Evolutionary conservation across 2,113 vertebrate species (phyloP), one percentile per base, ranked within the genome.

Genomic region (Neodontobutis hainanensis): DNA sequence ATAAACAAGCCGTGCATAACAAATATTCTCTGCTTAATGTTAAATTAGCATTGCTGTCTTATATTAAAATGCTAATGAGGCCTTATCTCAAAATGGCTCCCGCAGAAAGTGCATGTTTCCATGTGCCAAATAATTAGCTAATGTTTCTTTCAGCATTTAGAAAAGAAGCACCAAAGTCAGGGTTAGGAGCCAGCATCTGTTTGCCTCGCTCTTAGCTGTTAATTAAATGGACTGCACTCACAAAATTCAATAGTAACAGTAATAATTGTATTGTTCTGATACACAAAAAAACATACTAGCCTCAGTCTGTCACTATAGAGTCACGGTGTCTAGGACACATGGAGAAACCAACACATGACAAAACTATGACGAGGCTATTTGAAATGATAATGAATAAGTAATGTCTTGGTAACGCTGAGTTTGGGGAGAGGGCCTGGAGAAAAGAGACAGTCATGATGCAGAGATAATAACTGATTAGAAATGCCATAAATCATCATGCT

Each of bases 401-500:
- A 40, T 40, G 38, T 40, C 1, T 40, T 8, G 5, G 38, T 40
- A 4, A 46, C 12, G 5, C 44, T 11, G 35, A 47, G 38, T 45
- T 57, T 3, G 60, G 50, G 56, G 35, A 47, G n/a, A 35, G 32
- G 16, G 7, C 9, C 8, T 0, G 2, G 40, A 58, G 36, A 15
- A 44, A 45, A 46, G 14, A 50, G 27, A 46, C 45, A 6, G 42
- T 35, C 1, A 38, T 27, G 38, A 32, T 5, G 7, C 19, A 43
- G 34, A 61, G 59, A 64, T 70, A 68, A 62, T 47, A 8, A 45
- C 6, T 38, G 36, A 68, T 74, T 52, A 57, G 50, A 49, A 68
- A 15, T 61, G 53, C 45, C 32, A 16, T 15, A 60, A 75, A 72
- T 66, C 50, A 11, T 45, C 67, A 80, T 53, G 44, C 61, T 8